Evolutionary conservation across 92 coral and sea anemone genomes (phyloP).

Genomic region (Paragorgia papillata): DNA sequence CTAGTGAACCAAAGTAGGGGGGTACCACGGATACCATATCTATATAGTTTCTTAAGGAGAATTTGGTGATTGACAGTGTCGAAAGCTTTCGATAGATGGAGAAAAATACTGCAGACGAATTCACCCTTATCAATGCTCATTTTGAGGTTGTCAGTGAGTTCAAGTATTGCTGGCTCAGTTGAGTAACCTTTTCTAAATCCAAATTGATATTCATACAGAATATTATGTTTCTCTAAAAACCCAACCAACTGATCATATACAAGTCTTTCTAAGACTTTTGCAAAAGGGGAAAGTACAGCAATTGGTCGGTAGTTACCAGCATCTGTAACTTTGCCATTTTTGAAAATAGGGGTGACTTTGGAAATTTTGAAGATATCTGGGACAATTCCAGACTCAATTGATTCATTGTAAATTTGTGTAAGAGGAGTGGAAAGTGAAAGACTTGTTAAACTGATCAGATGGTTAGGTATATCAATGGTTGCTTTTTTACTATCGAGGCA

Average conservation of each 20-base stretch:
- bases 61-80: conserved; percentile 61
- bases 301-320: conserved; percentile 61
- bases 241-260: neutral
- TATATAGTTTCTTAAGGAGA: conserved; percentile 41
- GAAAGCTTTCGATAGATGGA: conserved; percentile 63
- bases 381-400: conserved; percentile 58
- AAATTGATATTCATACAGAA: conserved; percentile 56
- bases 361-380: conserved; percentile 64
- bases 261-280: conserved; percentile 11
- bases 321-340: conserved; percentile 52
- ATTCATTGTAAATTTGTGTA: conserved; percentile 57
- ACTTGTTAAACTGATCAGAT: conserved; percentile 47
- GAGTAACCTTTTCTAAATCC: conserved; percentile 59
- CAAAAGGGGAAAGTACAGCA: conserved; percentile 11
- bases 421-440: conserved; percentile 48
- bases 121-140: conserved; percentile 49
- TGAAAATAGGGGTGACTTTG: conserved; percentile 51
- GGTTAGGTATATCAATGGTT: conserved; percentile 32
- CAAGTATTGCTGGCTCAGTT: conserved; percentile 55
- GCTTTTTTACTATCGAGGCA: conserved; percentile 22
- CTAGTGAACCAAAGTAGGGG: conserved; percentile 47
- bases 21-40: conserved; percentile 62
- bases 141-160: conserved; percentile 50
- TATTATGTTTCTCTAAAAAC: conserved; percentile 12
- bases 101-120: conserved; percentile 59